These are phyloP conservation scores for Stenodera caucasica DNA, from an alignment of 2,888 invertebrate genomes.

Conservation along the genomic window DNA sequence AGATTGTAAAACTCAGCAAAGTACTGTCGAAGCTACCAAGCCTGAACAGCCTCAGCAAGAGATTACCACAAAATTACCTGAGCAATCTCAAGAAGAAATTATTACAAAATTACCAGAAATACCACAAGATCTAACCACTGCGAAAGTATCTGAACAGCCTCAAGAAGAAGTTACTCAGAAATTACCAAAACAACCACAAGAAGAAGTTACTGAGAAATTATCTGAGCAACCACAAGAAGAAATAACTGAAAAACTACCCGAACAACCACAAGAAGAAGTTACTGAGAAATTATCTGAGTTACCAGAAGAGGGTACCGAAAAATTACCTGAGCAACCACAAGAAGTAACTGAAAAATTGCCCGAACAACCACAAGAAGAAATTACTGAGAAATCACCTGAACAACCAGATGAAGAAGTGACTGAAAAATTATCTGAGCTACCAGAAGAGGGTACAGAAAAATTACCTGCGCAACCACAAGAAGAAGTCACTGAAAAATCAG, in stretches of 20 bases:
- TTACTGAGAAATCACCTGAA: slow-evolving; percentile 12
- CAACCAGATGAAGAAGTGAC: slow-evolving; percentile 16
- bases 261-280: background rate
- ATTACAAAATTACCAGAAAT: slow-evolving; percentile 18
- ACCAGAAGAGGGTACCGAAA: background rate
- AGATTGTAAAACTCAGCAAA: background rate
- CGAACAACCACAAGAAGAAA: slow-evolving; percentile 9
- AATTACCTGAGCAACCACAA: slow-evolving; percentile 8
- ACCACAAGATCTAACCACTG: slow-evolving; percentile 10
- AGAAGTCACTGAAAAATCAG: background rate
- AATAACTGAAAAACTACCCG: slow-evolving; percentile 8
- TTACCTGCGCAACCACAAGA: too few relatives aligned
- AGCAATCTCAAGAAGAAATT: background rate
- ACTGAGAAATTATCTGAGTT: background rate
- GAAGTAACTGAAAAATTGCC: slow-evolving; percentile 5
- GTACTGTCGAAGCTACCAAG: background rate
- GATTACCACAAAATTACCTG: background rate
- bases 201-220: slow-evolving; percentile 9
- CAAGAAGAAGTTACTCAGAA: slow-evolving; percentile 6
- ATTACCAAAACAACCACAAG: slow-evolving; percentile 9
- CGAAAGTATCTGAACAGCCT: slow-evolving; percentile 4
- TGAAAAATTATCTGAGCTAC: slow-evolving; percentile 1
- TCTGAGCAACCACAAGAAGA: slow-evolving; percentile 5
- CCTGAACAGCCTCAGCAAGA: slow-evolving; percentile 7
- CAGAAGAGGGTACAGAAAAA: too few relatives aligned